Percentiles rank a stretch among this genome's conserved stretches.
Evolutionary conservation across 2,797 vertebrate species (phyloP).

Genomic region (Rhinichthys osculus): DNA sequence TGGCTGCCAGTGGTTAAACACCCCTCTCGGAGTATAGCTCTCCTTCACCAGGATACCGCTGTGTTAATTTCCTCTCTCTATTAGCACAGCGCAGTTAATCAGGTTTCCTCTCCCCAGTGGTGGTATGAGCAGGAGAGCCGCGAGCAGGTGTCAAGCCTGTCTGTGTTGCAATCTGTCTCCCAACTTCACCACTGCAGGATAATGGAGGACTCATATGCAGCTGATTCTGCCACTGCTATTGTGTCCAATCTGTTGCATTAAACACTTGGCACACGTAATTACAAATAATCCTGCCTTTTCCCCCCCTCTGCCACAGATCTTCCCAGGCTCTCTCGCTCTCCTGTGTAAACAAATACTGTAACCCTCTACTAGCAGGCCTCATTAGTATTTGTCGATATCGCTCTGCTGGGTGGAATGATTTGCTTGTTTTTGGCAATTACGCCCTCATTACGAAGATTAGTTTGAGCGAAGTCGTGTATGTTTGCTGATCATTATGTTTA

Average conservation of each 20-base stretch:
- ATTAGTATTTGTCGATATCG: constrained; percentile 45
- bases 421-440: constrained; percentile 43
- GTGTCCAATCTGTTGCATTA: constrained; percentile 60
- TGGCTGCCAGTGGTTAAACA: constrained; percentile 65
- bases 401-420: constrained; percentile 33
- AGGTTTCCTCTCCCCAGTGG: constrained; percentile 59
- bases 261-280: constrained; percentile 64
- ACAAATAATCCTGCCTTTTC: constrained; percentile 59
- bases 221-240: constrained; percentile 50
- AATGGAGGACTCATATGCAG: constrained; percentile 57
- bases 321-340: constrained; percentile 39
- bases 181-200: constrained; percentile 60
- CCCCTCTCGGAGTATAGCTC: constrained; percentile 63
- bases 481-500: constrained; percentile 10
- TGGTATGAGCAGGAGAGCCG: constrained; percentile 42
- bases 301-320: constrained; percentile 49
- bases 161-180: constrained; percentile 64
- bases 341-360: constrained; percentile 60
- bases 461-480: constrained; percentile 9
- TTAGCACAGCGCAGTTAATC: constrained; percentile 67
- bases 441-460: constrained; percentile 23
- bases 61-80: constrained; percentile 68
- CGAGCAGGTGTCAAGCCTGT: constrained; percentile 66
- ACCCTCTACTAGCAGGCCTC: constrained; percentile 53
- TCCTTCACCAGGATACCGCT: constrained; percentile 63